These are phyloP conservation scores for Andrena fulva DNA, from an alignment of 2,888 invertebrate species.

Conservation along the genomic window DNA sequence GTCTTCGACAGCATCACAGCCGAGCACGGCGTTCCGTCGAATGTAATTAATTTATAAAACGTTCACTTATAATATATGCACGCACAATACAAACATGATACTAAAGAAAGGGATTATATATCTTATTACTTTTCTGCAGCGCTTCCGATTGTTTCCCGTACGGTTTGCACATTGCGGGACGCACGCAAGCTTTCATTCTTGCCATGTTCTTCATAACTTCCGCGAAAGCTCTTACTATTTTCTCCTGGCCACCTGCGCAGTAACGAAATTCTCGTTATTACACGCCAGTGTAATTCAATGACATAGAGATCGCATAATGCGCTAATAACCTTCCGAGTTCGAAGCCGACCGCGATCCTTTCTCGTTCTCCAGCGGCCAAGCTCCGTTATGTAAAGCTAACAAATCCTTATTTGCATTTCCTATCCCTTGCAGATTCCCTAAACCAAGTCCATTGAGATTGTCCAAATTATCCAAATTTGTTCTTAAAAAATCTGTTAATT, in stretches of 20 bases:
- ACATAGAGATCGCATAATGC: not conserved
- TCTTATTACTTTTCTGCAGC: constrained; percentile 91
- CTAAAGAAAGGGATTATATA: constrained; percentile 3
- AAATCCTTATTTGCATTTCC: constrained; percentile 87
- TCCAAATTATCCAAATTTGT: constrained; percentile 91
- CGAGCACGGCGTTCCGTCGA: not conserved
- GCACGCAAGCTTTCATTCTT: constrained; percentile 94
- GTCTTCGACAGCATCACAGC: not conserved
- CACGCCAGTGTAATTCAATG: not conserved
- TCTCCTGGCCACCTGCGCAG: constrained; percentile 89
- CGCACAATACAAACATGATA: not conserved
- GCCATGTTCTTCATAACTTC: constrained; percentile 95
- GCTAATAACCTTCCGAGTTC: constrained; percentile 81
- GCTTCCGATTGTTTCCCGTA: constrained; percentile 96
- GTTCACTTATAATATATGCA: constrained; percentile 4
- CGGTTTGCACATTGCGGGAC: constrained; percentile 96
- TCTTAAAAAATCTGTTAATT: constrained; percentile 90
- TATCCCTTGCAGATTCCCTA: constrained; percentile 79
- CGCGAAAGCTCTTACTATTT: constrained; percentile 93
- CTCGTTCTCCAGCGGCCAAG: constrained; percentile 86
- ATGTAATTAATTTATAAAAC: constrained; percentile 23
- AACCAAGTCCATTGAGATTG: constrained; percentile 85
- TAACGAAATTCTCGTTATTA: constrained; percentile 6
- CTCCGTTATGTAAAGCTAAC: constrained; percentile 89
- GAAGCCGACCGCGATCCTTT: constrained; percentile 80